Evolutionary conservation across 1,140 invertebrate species (phyloP), one percentile per base, ranked within the genome.

Genomic region (Belonocnema kinseyi): DNA sequence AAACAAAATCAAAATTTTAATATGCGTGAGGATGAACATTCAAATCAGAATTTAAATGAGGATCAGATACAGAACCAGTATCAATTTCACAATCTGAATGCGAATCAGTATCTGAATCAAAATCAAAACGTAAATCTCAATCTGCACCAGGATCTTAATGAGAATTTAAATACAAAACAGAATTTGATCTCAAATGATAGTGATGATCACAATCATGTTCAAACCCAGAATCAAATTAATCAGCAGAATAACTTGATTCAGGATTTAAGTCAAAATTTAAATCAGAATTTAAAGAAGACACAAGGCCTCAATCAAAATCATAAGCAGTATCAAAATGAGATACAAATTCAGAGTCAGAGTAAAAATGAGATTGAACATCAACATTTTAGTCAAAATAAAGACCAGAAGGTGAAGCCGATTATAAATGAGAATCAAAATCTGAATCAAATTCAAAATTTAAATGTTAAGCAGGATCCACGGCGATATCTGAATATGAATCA

Each of bases 381-480:
- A 4, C 26, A 33, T 33, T 33, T 33, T 33, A 33, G 26, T 33
- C 4, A 2, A 33, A 33, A 33, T 33, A 0, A 33, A 33, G 5
- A 33, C 5, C 26, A 33, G 26, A 5, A 33, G 2, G 26, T 33
- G 26, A 5, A 33, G 26, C 26, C 26, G 26, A 33, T 33, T 33
- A 33, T 33, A 33, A 33, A 33, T 33, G 3, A 33, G 3, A 33
- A 46, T 46, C 6, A 46, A 46, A 46, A 46, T 46, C 90, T 6
- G 89, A 91, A 82, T 90, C 92, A 2, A 89, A 80, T 74, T 88
- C 92, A 0, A 88, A 92, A 82, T 90, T 92, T 46, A 88, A 92
- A 84, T 88, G 91, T 14, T 84, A 75, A 72, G 83, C 86, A 5
- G 87, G 90, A 79, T 87, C 90, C 77, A 87, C 89, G 72, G 56